phyloP scores from a whole-genome alignment of 2,888 invertebrate genomes.

The Tuta absoluta region DNA sequence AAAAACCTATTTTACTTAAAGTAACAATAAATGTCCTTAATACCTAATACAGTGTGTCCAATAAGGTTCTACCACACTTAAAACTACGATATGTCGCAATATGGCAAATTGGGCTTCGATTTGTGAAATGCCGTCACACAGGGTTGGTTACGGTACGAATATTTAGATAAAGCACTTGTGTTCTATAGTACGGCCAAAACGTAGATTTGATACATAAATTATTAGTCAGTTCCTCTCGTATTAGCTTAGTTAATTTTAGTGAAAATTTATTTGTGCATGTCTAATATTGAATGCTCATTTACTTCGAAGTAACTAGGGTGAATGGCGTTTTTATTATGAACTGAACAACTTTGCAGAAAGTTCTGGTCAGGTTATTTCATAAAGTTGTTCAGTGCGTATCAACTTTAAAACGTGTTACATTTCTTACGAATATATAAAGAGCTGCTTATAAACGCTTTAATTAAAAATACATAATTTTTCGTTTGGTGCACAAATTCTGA shows the following conservation, averaged over 20 bases:
- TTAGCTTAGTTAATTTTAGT: constrained; percentile 44
- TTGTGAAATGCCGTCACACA: constrained; percentile 5
- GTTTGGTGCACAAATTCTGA: constrained; percentile 56
- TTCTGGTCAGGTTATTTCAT: constrained; percentile 5
- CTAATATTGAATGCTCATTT: constrained; percentile 21
- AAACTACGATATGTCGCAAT: too few species aligned
- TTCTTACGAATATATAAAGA: background rate
- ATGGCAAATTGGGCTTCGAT: background rate
- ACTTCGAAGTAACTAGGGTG: constrained; percentile 13
- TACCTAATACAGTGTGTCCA: too few species aligned
- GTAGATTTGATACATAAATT: constrained; percentile 41
- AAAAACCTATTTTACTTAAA: too few species aligned
- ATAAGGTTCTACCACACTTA: too few species aligned
- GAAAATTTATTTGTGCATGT: constrained; percentile 34
- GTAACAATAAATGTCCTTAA: too few species aligned
- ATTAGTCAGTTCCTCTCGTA: constrained; percentile 48
- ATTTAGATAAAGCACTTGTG: constrained; percentile 37
- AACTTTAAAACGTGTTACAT: background rate
- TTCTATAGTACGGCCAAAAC: constrained; percentile 57
- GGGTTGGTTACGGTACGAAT: constrained; percentile 20
- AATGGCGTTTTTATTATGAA: background rate
- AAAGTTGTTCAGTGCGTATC: background rate
- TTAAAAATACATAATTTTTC: constrained; percentile 24
- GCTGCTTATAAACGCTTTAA: constrained; percentile 31
- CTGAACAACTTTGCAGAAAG: constrained; percentile 9